Evolutionary conservation across 2,113 vertebrate genomes (phyloP).

Genomic region (Oplegnathus fasciatus): DNA sequence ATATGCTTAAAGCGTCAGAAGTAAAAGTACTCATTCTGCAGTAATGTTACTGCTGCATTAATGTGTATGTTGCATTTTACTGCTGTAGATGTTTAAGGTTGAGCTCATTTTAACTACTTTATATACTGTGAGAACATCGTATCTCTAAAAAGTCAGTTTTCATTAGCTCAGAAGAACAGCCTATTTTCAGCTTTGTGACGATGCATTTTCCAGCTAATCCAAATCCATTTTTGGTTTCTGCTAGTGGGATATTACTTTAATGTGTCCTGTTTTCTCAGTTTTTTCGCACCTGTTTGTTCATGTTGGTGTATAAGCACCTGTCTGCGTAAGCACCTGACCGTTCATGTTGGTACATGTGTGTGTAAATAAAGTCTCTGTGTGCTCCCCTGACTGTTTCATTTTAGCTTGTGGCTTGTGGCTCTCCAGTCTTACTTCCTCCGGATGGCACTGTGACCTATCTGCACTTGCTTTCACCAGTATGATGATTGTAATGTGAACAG

Average conservation of each 20-base stretch:
- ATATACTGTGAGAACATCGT: too few relatives aligned
- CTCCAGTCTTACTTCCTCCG: not conserved
- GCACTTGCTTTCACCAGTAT: not conserved
- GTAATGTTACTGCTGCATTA: too few relatives aligned
- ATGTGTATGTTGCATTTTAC: too few relatives aligned
- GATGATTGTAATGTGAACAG: not conserved
- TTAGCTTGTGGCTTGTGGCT: not conserved
- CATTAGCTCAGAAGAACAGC: too few relatives aligned
- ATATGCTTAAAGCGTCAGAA: too few relatives aligned
- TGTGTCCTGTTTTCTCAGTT: conserved; percentile 17
- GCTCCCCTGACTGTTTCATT: not conserved
- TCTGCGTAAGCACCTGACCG: not conserved
- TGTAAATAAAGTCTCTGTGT: not conserved
- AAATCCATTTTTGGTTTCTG: not conserved
- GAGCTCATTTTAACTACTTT: too few relatives aligned
- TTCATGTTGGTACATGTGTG: not conserved
- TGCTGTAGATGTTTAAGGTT: too few relatives aligned
- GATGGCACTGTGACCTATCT: not conserved
- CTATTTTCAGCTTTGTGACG: too few relatives aligned
- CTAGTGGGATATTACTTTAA: not conserved
- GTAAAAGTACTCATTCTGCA: too few relatives aligned
- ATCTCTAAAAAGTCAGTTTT: too few relatives aligned
- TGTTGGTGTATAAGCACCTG: not conserved
- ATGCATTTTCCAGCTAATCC: too few relatives aligned
- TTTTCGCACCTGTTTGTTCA: conserved; percentile 13